Percentiles rank a stretch among this genome's conserved stretches.
Conservation (phyloP, 2,797 vertebrate species). For the Coendou prehensilis region DNA sequence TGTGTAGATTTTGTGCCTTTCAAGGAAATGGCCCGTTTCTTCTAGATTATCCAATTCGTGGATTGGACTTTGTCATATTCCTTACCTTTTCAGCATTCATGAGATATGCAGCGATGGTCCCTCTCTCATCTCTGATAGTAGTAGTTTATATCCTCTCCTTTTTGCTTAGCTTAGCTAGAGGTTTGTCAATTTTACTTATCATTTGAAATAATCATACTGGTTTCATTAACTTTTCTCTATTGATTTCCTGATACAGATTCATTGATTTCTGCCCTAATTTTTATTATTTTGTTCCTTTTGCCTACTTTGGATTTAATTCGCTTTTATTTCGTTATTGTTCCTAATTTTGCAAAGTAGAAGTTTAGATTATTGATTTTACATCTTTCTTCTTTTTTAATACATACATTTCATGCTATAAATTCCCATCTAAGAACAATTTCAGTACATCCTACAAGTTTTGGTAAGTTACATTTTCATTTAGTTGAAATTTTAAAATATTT, state of each 20-base stretch:
- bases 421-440: background rate
- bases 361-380: no score
- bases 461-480: background rate
- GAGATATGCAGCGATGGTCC: background rate
- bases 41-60: background rate
- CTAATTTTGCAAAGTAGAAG: background rate
- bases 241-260: background rate
- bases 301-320: background rate
- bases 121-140: background rate
- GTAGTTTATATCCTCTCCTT: background rate
- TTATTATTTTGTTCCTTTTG: background rate
- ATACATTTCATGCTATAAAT: no score
- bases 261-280: no score
- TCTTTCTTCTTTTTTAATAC: no score
- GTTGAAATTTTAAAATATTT: background rate
- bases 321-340: background rate
- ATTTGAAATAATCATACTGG: background rate
- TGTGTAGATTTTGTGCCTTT: background rate
- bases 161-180: background rate
- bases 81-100: background rate
- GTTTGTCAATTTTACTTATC: background rate
- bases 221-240: background rate
- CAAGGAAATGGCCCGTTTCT: background rate
- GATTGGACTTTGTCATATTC: background rate
- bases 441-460: background rate